These are phyloP conservation scores for Chrysemys picta DNA, from an alignment of 2,113 vertebrate species.

Conservation along the genomic window DNA sequence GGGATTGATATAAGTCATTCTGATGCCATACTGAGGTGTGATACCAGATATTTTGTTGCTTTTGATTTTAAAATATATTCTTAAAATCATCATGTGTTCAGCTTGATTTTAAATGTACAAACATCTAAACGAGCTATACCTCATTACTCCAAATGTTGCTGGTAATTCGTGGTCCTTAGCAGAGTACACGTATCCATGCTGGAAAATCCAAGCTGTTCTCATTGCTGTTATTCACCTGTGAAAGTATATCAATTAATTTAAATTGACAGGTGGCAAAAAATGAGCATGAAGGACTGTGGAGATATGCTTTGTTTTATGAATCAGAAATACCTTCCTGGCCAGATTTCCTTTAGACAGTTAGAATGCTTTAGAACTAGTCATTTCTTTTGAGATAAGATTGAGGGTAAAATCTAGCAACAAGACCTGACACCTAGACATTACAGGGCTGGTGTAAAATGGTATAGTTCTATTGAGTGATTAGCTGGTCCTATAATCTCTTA, in stretches of 20 bases:
- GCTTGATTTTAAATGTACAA: background rate
- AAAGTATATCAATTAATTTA: slow-evolving; percentile 13
- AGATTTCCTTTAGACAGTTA: background rate
- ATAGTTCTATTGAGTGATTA: background rate
- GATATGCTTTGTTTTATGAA: background rate
- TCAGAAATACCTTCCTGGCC: background rate
- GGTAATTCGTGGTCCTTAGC: slow-evolving; percentile 3
- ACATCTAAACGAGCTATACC: slow-evolving; percentile 24
- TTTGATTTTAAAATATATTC: slow-evolving; percentile 12
- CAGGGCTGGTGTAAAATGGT: background rate
- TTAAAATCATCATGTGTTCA: background rate
- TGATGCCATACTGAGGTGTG: background rate
- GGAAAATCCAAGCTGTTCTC: background rate
- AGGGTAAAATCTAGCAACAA: background rate
- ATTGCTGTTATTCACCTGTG: background rate
- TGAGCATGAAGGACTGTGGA: background rate
- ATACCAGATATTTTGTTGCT: background rate
- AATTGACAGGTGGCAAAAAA: background rate
- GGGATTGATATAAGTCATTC: background rate
- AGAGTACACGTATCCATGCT: background rate
- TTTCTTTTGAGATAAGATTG: background rate
- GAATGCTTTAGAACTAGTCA: background rate
- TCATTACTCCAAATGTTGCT: slow-evolving; percentile 18
- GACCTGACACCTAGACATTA: background rate
- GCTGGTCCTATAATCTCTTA: background rate